Percentiles rank a stretch among this genome's conserved stretches.
Evolutionary conservation across 2,888 invertebrate species (phyloP).

Genomic region (Sinotaia quadrata): DNA sequence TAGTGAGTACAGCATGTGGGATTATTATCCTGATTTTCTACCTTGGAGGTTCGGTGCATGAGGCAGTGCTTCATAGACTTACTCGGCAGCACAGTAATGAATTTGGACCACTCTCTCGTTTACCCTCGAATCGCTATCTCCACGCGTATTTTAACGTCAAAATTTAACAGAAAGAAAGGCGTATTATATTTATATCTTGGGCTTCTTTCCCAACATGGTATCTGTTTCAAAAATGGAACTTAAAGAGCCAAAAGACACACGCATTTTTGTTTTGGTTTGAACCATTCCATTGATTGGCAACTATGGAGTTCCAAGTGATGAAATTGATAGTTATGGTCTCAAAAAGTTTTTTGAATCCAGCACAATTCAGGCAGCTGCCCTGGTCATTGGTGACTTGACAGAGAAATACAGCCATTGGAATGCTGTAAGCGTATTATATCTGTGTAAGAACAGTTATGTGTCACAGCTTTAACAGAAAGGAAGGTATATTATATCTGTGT

Average conservation of each 20-base stretch:
- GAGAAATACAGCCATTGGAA: slow-evolving; percentile 90
- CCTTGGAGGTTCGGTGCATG: slow-evolving; percentile 71
- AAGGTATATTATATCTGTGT: too few relatives aligned
- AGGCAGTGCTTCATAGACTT: slow-evolving; percentile 30
- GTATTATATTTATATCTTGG: too few relatives aligned
- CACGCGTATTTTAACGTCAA: slow-evolving; percentile 32
- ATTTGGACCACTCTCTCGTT: slow-evolving; percentile 18
- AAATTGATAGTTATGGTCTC: slow-evolving; percentile 83
- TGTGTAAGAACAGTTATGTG: too few relatives aligned
- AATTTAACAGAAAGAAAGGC: too few relatives aligned
- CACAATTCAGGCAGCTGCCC: slow-evolving; percentile 90
- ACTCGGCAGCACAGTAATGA: slow-evolving; percentile 12
- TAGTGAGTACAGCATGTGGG: slow-evolving; percentile 81
- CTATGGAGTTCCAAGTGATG: slow-evolving; percentile 88
- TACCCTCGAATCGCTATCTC: slow-evolving; percentile 18
- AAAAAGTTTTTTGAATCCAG: slow-evolving; percentile 87
- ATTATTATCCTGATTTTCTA: slow-evolving; percentile 85
- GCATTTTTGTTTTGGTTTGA: too few relatives aligned
- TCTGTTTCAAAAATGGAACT: too few relatives aligned
- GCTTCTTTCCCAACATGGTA: too few relatives aligned
- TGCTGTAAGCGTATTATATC: slow-evolving; percentile 83
- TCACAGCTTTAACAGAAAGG: too few relatives aligned
- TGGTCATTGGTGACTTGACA: slow-evolving; percentile 87
- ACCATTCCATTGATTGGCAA: slow-evolving; percentile 98
- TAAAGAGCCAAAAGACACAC: too few relatives aligned